phyloP scores from a whole-genome alignment of 2,113 vertebrate species.

The Brienomyrus brachyistius region DNA sequence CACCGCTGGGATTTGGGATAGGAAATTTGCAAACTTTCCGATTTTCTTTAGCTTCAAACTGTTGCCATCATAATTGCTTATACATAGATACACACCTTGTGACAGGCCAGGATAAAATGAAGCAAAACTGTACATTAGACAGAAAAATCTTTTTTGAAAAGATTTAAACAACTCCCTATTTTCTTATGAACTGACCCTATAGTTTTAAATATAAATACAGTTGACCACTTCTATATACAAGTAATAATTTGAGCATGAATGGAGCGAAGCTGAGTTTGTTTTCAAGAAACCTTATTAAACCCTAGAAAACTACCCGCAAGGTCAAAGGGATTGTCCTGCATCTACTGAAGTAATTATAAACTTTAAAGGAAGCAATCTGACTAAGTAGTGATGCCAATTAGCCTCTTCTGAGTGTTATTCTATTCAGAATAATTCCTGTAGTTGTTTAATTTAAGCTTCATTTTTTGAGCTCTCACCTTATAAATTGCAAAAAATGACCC shows the following conservation, averaged over 20 bases:
- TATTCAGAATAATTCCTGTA: not conserved
- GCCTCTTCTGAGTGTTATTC: not conserved
- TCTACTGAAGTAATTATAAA: not conserved
- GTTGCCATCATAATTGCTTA: not conserved
- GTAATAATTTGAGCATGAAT: not conserved
- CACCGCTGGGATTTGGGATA: not conserved
- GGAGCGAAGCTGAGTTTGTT: not conserved
- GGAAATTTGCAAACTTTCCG: not conserved
- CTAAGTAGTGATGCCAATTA: not conserved
- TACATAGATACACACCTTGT: not conserved
- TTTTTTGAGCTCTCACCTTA: not conserved
- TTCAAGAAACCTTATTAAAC: not conserved
- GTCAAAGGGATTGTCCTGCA: constrained; percentile 5
- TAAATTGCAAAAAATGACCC: not conserved
- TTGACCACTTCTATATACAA: constrained; percentile 2
- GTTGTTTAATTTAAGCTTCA: not conserved
- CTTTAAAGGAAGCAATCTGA: constrained; percentile 1
- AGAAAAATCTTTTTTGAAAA: not conserved
- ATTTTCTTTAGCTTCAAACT: not conserved
- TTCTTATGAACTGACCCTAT: not conserved
- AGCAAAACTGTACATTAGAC: constrained; percentile 9
- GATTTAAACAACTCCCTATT: not conserved
- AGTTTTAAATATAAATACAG: not conserved
- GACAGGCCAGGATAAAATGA: not conserved
- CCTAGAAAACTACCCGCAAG: not conserved